Evolutionary conservation across 2,888 invertebrate species (phyloP).

Genomic region (Cremastinae sp.): DNA sequence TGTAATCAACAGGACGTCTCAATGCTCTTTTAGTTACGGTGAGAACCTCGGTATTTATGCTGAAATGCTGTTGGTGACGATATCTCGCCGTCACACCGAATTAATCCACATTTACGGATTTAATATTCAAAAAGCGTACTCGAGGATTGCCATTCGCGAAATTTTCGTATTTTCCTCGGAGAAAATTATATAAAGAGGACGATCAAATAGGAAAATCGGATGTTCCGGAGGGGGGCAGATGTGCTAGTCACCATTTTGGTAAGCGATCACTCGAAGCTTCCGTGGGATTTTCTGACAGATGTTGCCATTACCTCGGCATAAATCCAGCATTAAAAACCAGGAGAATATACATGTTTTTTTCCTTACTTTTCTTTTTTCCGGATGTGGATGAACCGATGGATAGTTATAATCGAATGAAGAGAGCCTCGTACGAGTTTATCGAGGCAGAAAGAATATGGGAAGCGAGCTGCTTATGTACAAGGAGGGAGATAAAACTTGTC

Average conservation of each 20-base stretch:
- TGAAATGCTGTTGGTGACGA: neutral
- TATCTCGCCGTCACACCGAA: neutral
- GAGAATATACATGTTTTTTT: constrained; percentile 8
- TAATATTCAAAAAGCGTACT: too few relatives aligned
- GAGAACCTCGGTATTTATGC: constrained; percentile 13
- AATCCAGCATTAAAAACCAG: constrained; percentile 6
- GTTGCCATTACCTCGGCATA: constrained; percentile 6
- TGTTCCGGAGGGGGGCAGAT: constrained; percentile 15
- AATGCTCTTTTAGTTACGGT: constrained; percentile 20
- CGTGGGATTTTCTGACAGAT: constrained; percentile 50
- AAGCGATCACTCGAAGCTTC: constrained; percentile 21
- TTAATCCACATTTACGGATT: too few relatives aligned
- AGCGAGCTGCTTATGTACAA: too few relatives aligned
- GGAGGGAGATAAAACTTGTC: neutral
- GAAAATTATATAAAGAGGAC: neutral
- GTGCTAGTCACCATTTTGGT: neutral
- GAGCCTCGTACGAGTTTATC: constrained; percentile 16
- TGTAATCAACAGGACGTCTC: constrained; percentile 36
- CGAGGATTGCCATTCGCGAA: neutral
- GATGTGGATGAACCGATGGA: neutral
- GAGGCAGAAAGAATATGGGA: constrained; percentile 11
- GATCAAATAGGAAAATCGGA: neutral
- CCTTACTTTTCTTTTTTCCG: neutral
- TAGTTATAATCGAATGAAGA: constrained; percentile 37
- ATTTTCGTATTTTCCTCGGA: neutral